These are phyloP conservation scores for Metopolophium dirhodum DNA, from an alignment of 1,140 invertebrate genomes.

Conservation along the genomic window DNA sequence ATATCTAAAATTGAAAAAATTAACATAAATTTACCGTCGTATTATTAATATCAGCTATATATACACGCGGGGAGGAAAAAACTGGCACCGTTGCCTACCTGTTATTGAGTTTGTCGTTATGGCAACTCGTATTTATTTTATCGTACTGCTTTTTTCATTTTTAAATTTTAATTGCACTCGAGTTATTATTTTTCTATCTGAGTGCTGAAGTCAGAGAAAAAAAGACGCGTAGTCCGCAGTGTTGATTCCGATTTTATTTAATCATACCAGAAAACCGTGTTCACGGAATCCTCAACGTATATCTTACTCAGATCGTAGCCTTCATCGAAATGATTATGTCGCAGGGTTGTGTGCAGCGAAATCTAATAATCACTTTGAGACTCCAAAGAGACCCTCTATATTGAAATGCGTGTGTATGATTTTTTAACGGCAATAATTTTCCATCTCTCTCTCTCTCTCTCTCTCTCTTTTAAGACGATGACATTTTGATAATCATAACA, in stretches of 20 bases:
- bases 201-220: background rate
- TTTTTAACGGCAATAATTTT: background rate
- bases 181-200: background rate
- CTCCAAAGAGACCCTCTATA: no score
- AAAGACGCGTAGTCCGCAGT: background rate
- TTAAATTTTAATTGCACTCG: background rate
- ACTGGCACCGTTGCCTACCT: background rate
- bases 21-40: conserved; percentile 24
- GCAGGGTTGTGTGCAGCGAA: background rate
- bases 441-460: background rate
- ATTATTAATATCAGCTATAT: background rate
- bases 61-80: background rate
- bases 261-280: background rate
- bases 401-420: background rate
- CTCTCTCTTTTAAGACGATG: background rate
- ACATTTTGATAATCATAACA: background rate
- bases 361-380: background rate
- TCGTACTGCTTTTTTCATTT: background rate
- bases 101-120: background rate
- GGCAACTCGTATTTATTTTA: background rate
- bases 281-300: background rate
- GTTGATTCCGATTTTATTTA: background rate
- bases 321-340: background rate
- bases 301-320: background rate
- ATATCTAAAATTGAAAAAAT: conserved; percentile 40